phyloP scores from a whole-genome alignment of 2,113 vertebrate species.

The Nanger granti region DNA sequence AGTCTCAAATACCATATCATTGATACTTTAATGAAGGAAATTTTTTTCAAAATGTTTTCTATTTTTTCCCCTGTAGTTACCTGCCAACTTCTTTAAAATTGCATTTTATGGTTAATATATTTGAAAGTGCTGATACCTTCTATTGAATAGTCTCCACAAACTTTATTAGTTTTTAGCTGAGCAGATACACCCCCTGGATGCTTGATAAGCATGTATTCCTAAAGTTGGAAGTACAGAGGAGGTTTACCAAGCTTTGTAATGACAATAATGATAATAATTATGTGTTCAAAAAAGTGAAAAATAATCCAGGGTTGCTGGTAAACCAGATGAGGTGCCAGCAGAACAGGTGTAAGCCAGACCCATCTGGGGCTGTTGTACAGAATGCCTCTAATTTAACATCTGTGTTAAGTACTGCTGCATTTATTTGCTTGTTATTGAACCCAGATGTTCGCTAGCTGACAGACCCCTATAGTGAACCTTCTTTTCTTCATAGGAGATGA shows the following conservation, averaged over 20 bases:
- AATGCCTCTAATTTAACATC: background rate
- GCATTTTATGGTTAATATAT: background rate
- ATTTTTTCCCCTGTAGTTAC: background rate
- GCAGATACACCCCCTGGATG: background rate
- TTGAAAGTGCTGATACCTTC: background rate
- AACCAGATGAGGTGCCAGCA: background rate
- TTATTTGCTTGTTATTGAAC: background rate
- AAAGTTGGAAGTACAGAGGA: background rate
- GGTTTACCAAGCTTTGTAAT: background rate
- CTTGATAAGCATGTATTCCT: background rate
- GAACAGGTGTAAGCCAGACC: conserved; percentile 1
- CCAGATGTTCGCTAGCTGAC: background rate
- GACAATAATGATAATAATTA: background rate
- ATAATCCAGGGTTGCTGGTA: background rate
- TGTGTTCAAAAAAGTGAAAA: background rate
- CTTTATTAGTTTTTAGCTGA: background rate
- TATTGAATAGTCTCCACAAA: background rate
- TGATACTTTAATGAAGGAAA: background rate
- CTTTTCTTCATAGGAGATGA: background rate
- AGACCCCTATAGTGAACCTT: background rate
- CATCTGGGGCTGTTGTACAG: background rate
- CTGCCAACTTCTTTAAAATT: background rate
- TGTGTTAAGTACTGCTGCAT: background rate
- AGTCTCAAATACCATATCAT: background rate
- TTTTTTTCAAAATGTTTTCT: background rate